phyloP scores from a whole-genome alignment of 1,140 invertebrate species.

The Druon quercuslanigerum region DNA sequence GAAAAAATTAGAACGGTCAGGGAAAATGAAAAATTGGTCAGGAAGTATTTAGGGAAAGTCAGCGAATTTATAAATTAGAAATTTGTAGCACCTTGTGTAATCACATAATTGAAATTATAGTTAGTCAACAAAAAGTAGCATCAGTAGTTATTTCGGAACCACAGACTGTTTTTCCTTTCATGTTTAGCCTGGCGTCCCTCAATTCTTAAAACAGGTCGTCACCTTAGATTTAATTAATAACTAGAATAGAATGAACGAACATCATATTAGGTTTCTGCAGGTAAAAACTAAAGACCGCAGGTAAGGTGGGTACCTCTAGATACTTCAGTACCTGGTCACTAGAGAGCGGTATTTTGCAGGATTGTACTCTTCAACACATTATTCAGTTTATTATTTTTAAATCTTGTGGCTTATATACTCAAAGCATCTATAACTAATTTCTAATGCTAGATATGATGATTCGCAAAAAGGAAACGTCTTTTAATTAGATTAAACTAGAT shows the following conservation, averaged over 20 bases:
- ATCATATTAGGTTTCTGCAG: neutral
- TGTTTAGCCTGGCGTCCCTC: neutral
- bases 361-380: neutral
- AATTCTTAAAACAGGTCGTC: neutral
- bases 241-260: neutral
- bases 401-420: too few relatives aligned
- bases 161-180: neutral
- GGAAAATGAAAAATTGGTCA: too few relatives aligned
- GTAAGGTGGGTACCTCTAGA: neutral
- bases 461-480: too few relatives aligned
- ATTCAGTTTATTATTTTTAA: neutral
- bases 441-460: too few relatives aligned
- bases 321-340: neutral
- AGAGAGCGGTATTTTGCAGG: conserved; percentile 8
- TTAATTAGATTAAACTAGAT: too few relatives aligned
- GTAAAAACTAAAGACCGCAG: neutral
- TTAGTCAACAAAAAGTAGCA: neutral
- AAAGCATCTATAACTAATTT: too few relatives aligned
- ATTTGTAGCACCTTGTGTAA: neutral
- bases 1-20: too few relatives aligned
- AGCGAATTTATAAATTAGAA: too few relatives aligned
- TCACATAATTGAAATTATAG: neutral
- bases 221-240: neutral
- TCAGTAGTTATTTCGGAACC: neutral
- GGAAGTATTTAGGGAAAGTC: too few relatives aligned